Evolutionary conservation across 1,140 invertebrate species (phyloP), one percentile per base, ranked within the genome.

Genomic region (Helicorthomorpha holstii): DNA sequence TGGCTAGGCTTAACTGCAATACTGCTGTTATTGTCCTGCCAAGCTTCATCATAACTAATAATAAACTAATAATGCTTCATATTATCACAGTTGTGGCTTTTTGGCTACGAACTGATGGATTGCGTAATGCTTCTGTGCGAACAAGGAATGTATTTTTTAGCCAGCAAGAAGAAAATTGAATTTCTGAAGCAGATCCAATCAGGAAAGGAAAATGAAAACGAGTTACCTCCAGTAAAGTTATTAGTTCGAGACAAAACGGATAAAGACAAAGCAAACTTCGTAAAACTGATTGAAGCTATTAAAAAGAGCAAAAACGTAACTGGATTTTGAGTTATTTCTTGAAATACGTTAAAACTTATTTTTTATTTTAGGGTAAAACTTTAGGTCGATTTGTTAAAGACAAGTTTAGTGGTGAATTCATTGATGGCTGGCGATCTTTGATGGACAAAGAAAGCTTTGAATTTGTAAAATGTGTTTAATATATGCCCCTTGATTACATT

Each of bases 141-240:
- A 57, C 77, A 83, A 24, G 76, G 73, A 21, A 83, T 97, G 49
- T 79, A 82, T 63, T 91, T 98, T 61, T 71, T 98, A 24, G 87
- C 92, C 0, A 95, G 91, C 64, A 97, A 95, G 66, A 96, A 96
- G 69, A 98, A 98, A 69, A 91, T 96, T 52, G 92, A 98, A 58
- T 98, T 97, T 69, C 70, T 99, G 7, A 80, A 85, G 58, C 83
- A 89, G 61, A 77, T 94, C n/a, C 91, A 96, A 64, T 81, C 79
- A 59, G 75, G 77, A 12, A 92, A 85, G 67, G 82, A 86, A 56
- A 89, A 93, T 61, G 78, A 81, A 54, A 79, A 77, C 27, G 66
- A 60, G 48, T 69, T 93, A 42, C 88, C 94, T 23, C 73, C 81
- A 42, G 77, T 95, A 1, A 89, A 86, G 68, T 72, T 97, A n/a